A percentile compares a stretch with the other conserved stretches of the same genome.
These are phyloP conservation scores for Tuberolachnus salignus DNA, from an alignment of 2,888 invertebrate species.

Conservation along the genomic window DNA sequence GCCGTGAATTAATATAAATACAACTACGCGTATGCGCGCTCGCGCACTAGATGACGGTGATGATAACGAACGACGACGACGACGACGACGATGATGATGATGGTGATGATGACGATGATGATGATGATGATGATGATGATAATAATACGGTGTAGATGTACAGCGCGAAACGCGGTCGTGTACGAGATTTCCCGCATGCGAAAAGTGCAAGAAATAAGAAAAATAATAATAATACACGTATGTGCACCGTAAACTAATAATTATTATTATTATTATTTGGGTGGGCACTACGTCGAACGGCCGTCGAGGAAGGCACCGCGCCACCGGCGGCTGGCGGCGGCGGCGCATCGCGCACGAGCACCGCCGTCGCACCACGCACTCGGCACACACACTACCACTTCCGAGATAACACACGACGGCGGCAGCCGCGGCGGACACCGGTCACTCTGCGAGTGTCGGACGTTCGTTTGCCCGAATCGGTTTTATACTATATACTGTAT, in stretches of 20 bases:
- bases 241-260: background rate
- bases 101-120: background rate
- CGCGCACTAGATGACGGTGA: background rate
- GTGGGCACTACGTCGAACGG: background rate
- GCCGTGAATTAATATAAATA: conserved; percentile 15
- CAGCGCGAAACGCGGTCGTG: too few species aligned
- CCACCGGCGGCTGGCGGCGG: conserved; percentile 43
- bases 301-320: conserved; percentile 33
- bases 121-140: background rate
- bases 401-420: conserved; percentile 56
- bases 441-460: conserved; percentile 55
- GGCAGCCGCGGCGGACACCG: conserved; percentile 54
- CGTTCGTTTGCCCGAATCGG: conserved; percentile 42
- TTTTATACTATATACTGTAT: background rate
- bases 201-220: background rate
- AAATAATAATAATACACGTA: background rate
- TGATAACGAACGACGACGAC: background rate
- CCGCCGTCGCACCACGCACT: conserved; percentile 24
- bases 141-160: background rate
- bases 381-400: conserved; percentile 44
- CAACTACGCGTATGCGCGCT: background rate
- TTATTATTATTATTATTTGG: conserved; percentile 11
- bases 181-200: too few species aligned
- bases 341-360: conserved; percentile 31
- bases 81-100: background rate